Base-by-base conservation (phyloP, 64 coral and sea anemone genomes). In the Stichodactyla mertensii region DNA sequence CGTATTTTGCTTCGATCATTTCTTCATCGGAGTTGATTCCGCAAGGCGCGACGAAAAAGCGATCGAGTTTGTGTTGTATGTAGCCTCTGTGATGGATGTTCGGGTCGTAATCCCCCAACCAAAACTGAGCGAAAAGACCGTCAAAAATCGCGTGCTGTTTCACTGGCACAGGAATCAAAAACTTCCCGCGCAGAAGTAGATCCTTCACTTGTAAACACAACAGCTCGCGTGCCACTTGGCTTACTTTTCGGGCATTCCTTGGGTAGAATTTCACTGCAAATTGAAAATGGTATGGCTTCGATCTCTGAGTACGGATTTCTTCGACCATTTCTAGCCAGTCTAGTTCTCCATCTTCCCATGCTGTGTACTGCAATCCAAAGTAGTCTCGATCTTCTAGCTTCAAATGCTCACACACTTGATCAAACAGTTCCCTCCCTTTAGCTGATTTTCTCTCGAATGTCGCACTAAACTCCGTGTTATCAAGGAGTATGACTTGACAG, bases 261-360 rank as follows among this genome's bases (percentile, higher is more conserved):
- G 97, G 97, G 82, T 89, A 99, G 74, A 99, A 91, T 59, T 83
- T 85, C 55, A 99, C 97, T 13, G 90, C 97, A 89, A 99, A 92
- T 71, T 99, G 97, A 77, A 99, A 94, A 52, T 92, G 84, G 60
- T 99, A 95, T 0, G 97, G 97, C 51, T 95, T 99, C 28, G 85
- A 88, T 52, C 88, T 66, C 54, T 95, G 97, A 11, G 82, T 52
- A 9, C 93, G 74, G 14, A 99, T 88, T 36, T 89, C 82, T 87
- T 83, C 84, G 12, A 71, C 56, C 6, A 95, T 70, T 62, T 91
- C 64, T 12, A 99, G 16, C 97, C 97, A 99, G n/a, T 94, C 92
- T 22, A 99, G 57, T 27, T 94, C 90, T 58, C 97, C 97, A 52
- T 99, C 97, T 14, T 85, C 80, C 52, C 81, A 86, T 86, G 89